Evolutionary conservation across 2,888 invertebrate species (phyloP).

Genomic region (Cyclophora albipunctata): DNA sequence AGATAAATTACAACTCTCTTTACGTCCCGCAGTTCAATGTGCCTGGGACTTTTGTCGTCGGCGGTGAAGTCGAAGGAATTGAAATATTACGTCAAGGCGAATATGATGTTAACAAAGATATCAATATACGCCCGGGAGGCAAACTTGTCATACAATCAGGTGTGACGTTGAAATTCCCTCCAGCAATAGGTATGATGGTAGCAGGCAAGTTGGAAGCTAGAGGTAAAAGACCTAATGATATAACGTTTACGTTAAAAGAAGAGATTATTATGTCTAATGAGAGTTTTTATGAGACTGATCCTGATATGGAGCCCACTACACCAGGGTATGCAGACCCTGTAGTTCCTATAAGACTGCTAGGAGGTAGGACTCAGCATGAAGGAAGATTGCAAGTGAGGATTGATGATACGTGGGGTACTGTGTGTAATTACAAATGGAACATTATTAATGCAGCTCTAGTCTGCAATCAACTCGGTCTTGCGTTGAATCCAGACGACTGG

Average conservation of each 20-base stretch:
- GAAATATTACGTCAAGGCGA: constrained; percentile 88
- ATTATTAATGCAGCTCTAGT: constrained; percentile 92
- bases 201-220: constrained; percentile 92
- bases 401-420: constrained; percentile 95
- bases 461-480: constrained; percentile 95
- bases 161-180: constrained; percentile 91
- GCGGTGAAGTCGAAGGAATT: constrained; percentile 95
- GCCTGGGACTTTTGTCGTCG: constrained; percentile 82
- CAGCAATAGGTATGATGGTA: constrained; percentile 96
- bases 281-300: constrained; percentile 77
- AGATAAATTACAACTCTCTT: constrained; percentile 83
- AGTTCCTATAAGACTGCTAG: constrained; percentile 85
- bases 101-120: constrained; percentile 94
- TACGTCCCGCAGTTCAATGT: constrained; percentile 87
- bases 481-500: constrained; percentile 95
- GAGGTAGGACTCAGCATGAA: constrained; percentile 86
- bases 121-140: constrained; percentile 95
- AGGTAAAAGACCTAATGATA: constrained; percentile 86
- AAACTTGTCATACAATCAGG: constrained; percentile 91
- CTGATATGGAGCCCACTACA: constrained; percentile 76
- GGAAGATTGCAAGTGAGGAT: constrained; percentile 91
- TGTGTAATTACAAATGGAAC: constrained; percentile 98
- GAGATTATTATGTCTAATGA: constrained; percentile 80
- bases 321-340: constrained; percentile 76
- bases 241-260: constrained; percentile 85